Conservation (phyloP, 2,888 invertebrate species). For the Hirtodrosophila trivittata region DNA sequence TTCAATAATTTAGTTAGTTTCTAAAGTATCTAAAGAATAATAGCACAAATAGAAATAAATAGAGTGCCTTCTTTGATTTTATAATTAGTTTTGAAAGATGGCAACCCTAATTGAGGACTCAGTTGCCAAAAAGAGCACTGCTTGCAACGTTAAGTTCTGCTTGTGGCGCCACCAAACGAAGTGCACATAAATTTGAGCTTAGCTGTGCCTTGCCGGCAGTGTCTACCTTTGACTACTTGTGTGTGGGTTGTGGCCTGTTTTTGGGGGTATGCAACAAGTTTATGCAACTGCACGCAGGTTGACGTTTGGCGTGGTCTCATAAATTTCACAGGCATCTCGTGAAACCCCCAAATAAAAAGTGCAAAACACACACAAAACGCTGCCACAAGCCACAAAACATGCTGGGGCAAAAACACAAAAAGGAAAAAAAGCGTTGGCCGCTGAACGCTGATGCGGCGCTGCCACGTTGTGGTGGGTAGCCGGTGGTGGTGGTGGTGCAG, state of each 20-base stretch:
- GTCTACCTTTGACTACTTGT: conserved; percentile 4
- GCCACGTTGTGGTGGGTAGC: conserved; percentile 1
- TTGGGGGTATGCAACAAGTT: conserved; percentile 71
- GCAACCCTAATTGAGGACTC: no score
- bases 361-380: conserved; percentile 16
- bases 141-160: no score
- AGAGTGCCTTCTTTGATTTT: no score
- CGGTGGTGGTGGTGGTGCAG: conserved; percentile 17
- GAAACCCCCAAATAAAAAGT: conserved; percentile 34
- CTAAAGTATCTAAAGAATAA: no score
- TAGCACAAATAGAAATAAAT: no score
- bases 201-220: conserved; percentile 14
- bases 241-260: background rate
- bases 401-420: conserved; percentile 19
- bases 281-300: conserved; percentile 70
- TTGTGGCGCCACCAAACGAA: no score
- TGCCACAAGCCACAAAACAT: conserved; percentile 40
- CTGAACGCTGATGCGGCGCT: conserved; percentile 7
- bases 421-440: background rate
- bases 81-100: no score
- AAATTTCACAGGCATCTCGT: conserved; percentile 62
- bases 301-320: conserved; percentile 59
- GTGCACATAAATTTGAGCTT: conserved; percentile 1
- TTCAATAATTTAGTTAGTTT: no score
- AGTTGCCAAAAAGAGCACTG: no score